These are phyloP conservation scores for Diaphora mendica DNA, from an alignment of 2,888 invertebrate species.

Conservation along the genomic window DNA sequence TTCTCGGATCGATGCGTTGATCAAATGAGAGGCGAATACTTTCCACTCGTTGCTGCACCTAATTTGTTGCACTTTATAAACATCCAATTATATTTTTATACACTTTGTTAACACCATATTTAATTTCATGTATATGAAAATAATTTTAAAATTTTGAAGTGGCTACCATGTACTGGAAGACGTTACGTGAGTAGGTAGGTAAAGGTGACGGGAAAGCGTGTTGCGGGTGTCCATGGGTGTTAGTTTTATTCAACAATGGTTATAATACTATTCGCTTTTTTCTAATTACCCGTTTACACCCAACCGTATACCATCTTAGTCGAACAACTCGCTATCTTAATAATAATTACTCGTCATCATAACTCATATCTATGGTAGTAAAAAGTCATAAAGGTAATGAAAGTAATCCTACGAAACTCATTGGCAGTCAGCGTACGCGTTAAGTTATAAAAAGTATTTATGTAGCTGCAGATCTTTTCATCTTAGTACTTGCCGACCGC, in stretches of 20 bases:
- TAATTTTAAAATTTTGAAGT: no score
- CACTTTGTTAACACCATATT: not conserved
- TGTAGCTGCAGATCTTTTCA: constrained; percentile 46
- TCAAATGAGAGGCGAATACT: constrained; percentile 60
- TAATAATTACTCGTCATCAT: constrained; percentile 31
- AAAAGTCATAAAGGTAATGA: constrained; percentile 39
- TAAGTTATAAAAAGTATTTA: constrained; percentile 53
- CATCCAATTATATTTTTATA: not conserved
- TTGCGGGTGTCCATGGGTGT: no score
- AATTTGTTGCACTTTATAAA: constrained; percentile 18
- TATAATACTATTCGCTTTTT: not conserved
- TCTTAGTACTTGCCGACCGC: constrained; percentile 43
- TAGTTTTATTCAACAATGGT: not conserved
- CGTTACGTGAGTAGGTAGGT: no score
- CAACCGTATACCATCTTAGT: not conserved
- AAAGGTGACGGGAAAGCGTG: no score
- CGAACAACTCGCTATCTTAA: constrained; percentile 38
- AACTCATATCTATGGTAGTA: constrained; percentile 35
- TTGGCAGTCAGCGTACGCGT: constrained; percentile 54
- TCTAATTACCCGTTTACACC: constrained; percentile 1
- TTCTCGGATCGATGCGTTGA: constrained; percentile 66
- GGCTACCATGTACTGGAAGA: no score
- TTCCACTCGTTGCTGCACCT: constrained; percentile 37
- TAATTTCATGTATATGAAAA: no score
- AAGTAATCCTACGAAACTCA: constrained; percentile 46